phyloP scores from a whole-genome alignment of 2,888 invertebrate species.

The Hypercompe scribonia region DNA sequence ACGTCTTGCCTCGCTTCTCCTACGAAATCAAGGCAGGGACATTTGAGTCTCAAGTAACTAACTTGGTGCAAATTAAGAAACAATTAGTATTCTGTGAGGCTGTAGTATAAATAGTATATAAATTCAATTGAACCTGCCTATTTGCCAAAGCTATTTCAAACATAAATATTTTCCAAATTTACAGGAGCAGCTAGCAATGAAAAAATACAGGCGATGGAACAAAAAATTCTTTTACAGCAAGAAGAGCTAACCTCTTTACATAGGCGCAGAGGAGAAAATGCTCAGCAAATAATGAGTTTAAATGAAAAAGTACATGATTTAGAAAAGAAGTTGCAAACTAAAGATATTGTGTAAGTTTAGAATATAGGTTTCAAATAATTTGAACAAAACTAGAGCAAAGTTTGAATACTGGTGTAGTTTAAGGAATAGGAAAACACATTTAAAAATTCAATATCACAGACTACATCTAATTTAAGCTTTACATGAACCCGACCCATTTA shows the following conservation, averaged over 20 bases:
- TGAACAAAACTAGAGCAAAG: background rate
- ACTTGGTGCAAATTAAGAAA: too few relatives aligned
- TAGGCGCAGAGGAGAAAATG: constrained; percentile 95
- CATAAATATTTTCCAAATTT: constrained; percentile 38
- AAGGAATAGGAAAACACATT: background rate
- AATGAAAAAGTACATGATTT: constrained; percentile 94
- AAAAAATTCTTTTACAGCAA: constrained; percentile 94
- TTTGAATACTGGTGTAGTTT: background rate
- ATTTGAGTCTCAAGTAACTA: background rate
- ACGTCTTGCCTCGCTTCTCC: too few relatives aligned
- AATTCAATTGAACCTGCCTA: background rate
- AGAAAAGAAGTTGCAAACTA: constrained; percentile 90
- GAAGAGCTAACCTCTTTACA: constrained; percentile 97
- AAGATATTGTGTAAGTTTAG: constrained; percentile 89
- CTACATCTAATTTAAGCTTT: too few relatives aligned
- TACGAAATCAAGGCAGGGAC: background rate
- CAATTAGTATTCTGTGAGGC: background rate
- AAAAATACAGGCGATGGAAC: constrained; percentile 91
- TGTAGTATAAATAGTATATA: background rate
- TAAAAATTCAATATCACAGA: background rate
- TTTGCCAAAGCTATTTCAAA: background rate
- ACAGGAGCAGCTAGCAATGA: constrained; percentile 78
- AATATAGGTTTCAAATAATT: background rate
- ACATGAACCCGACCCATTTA: too few relatives aligned
- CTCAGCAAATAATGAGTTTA: constrained; percentile 96